Conservation (phyloP, 2,797 vertebrate genomes). For the Platyrinchus mystaceus region DNA sequence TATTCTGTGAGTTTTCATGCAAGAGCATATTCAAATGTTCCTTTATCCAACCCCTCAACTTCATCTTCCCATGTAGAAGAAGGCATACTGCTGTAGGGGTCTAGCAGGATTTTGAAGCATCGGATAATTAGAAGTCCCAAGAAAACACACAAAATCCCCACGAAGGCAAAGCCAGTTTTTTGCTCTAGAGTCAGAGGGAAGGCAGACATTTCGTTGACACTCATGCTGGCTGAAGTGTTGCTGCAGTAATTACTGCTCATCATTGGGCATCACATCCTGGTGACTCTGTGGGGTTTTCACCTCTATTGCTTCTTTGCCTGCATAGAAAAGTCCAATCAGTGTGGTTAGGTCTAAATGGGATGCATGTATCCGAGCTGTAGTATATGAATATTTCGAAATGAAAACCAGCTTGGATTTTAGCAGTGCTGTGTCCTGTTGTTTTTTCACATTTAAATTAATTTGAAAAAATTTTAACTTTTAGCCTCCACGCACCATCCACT, state of each 20-base stretch:
- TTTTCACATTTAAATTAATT: neutral
- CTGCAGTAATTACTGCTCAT: constrained; percentile 92
- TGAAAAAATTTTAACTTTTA: neutral
- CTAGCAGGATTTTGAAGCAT: constrained; percentile 95
- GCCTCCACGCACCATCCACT: neutral
- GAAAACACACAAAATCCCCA: constrained; percentile 94
- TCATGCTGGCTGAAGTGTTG: constrained; percentile 90
- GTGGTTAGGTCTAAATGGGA: constrained; percentile 25
- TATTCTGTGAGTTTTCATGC: constrained; percentile 78
- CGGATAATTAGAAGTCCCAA: constrained; percentile 92
- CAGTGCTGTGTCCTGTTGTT: neutral
- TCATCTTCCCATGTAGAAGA: constrained; percentile 96
- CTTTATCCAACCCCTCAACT: constrained; percentile 94
- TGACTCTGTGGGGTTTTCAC: constrained; percentile 49
- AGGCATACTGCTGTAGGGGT: constrained; percentile 98
- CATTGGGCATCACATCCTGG: constrained; percentile 69
- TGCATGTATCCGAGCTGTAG: neutral
- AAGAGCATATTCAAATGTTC: constrained; percentile 94
- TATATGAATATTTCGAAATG: neutral
- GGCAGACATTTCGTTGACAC: constrained; percentile 85
- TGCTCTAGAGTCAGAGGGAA: constrained; percentile 94
- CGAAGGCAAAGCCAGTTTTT: constrained; percentile 95
- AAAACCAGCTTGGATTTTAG: neutral
- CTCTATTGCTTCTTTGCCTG: constrained; percentile 64
- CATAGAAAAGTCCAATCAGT: constrained; percentile 27